phyloP scores from a whole-genome alignment of 35 echinoderm and acorn worm genomes.

The Ptychodera flava region DNA sequence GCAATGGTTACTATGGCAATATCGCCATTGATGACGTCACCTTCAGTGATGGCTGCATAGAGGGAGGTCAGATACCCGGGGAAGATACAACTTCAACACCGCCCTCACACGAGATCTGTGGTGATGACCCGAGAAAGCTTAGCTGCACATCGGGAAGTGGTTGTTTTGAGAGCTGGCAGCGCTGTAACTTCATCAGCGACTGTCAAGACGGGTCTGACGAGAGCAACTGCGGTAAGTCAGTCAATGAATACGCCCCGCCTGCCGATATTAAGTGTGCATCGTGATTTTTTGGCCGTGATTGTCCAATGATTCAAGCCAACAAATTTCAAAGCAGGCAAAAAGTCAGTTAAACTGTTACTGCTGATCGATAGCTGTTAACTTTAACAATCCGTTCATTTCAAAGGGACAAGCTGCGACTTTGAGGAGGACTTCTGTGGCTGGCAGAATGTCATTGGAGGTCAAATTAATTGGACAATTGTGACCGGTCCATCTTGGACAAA shows the following conservation, averaged over 20 bases:
- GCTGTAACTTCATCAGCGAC: slow-evolving; percentile 63
- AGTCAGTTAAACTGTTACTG: no score
- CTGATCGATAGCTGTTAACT: no score
- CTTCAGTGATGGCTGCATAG: background rate
- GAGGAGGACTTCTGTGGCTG: slow-evolving; percentile 42
- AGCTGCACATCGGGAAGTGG: background rate
- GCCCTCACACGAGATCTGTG: background rate
- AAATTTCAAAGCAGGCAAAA: no score
- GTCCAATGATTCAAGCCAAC: no score
- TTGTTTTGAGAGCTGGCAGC: slow-evolving; percentile 6
- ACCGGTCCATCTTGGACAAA: slow-evolving; percentile 11
- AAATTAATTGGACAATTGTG: slow-evolving; percentile 16
- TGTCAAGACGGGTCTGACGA: slow-evolving; percentile 59
- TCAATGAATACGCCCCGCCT: no score
- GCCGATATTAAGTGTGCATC: no score
- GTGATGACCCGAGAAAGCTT: background rate
- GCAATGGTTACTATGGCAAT: slow-evolving; percentile 2
- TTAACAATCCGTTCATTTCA: background rate
- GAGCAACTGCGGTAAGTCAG: slow-evolving; percentile 31
- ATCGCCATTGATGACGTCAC: slow-evolving; percentile 39
- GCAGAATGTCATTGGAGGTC: slow-evolving; percentile 32
- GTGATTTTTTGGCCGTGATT: no score
- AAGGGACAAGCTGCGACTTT: slow-evolving; percentile 55
- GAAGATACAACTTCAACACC: background rate
- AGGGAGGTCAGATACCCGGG: background rate